Evolutionary conservation across 2,797 vertebrate genomes (phyloP), one percentile per base, ranked within the genome.

Genomic region (Chaenodraco wilsoni): DNA sequence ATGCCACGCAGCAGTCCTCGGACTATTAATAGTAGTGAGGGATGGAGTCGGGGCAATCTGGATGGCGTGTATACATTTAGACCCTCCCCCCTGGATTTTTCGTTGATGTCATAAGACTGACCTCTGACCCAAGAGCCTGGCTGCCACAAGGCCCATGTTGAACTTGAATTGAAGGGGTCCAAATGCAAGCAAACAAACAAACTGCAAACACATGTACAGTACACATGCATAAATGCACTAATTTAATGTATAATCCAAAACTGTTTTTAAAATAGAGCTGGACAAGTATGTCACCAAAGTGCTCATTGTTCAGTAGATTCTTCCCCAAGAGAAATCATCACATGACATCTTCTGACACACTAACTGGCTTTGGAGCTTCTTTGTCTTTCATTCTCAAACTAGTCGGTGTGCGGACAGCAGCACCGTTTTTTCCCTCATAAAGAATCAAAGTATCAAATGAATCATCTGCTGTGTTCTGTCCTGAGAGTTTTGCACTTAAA

Each of bases 1-100:
- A 89, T 91, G 84, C 88, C 92, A 90, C 56, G 45, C 88, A 87
- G 84, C 86, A 90, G 87, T 88, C 85, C 87, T 78, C 59, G 11
- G 65, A n/a, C 91, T 95, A 94, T 93, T 37, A 91, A 93, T 95
- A 94, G 91, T 66, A 16, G 27, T 3, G 27, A 87, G 88, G 84
- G 85, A 89, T 82, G 74, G 82, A 91, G 86, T 83, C 44, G 50
- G 84, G 75, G 78, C 74, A 83, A 84, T 86, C 74, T 76, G 81
- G 64, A 91, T 82, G 85, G 84, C 41, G 65, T 87, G 91, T 93
- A 23, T 23, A 93, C 90, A 91, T 90, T 91, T 93, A 94, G 85
- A 92, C 87, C 86, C 73, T 80, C 84, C 84, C 83, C 87, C 72
- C 60, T 87, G 84, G 91, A 91, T 82, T 82, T 90, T 92, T 87